Evolutionary conservation across 1,140 invertebrate species (phyloP), one percentile per base, ranked within the genome.

Genomic region (Zelostemma sp.): DNA sequence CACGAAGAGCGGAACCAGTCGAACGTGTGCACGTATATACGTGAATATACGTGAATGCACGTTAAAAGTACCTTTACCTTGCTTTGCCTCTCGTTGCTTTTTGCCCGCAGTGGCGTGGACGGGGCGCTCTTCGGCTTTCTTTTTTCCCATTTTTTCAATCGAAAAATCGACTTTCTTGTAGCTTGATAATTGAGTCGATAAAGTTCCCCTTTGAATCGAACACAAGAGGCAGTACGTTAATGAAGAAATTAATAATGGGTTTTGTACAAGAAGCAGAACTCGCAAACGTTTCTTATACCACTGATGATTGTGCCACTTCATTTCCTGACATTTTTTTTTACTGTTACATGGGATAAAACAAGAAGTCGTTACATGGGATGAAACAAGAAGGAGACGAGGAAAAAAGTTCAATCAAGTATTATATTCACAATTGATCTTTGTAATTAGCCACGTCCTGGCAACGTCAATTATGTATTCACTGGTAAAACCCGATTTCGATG

Each of bases 1-100:
- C 70, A 68, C 51, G 74, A 57, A 15, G 58, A 54, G 41, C 54
- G 56, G 73, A 73, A 74, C 68, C 68, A 67, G 70, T 78, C 73
- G 73, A 49, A 64, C 60, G 41, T 59, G 51, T 62, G 49, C 68
- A 57, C 33, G 46, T 60, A 40, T 57, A 62, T 55, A 57, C 60
- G 46, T n/a, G n/a, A n/a, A 49, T 21, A 14, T 28, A 16, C 18
- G 33, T 21, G 38, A 19, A n/a, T 8, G 19, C 18, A 9, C 3
- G 21, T n/a, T n/a, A n/a, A n/a, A n/a, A n/a, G 15, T 6, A 0
- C 1, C 17, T 19, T 14, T 69, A 70, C 25, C 60, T 28, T 8
- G 25, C 25, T 69, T 46, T 68, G 50, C 38, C 59, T 66, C 25
- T 41, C 50, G 56, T 63, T 21, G 56, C 60, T 72, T 68, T 68